phyloP scores from a whole-genome alignment of 2,888 invertebrate genomes.

The Marronus borbonicus region DNA sequence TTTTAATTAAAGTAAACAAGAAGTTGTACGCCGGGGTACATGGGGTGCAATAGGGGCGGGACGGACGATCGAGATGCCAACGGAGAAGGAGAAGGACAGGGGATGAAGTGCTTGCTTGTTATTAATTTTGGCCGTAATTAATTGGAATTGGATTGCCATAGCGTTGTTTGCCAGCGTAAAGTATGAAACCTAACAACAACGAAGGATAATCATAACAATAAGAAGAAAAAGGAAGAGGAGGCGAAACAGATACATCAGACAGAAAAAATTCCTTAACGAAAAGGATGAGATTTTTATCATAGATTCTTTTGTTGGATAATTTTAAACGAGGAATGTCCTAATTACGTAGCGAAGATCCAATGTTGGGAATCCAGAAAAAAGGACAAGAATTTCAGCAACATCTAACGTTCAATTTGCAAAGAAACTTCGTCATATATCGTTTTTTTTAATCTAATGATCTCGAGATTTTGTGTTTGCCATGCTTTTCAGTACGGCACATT shows the following conservation, averaged over 20 bases:
- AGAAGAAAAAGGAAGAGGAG: background rate
- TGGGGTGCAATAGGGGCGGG: background rate
- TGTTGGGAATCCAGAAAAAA: no score
- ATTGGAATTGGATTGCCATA: conserved; percentile 25
- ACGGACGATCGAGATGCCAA: background rate
- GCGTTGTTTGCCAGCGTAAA: no score
- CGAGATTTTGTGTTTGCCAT: no score
- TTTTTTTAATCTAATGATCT: no score
- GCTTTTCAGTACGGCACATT: no score
- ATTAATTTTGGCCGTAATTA: conserved; percentile 35
- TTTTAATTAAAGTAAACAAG: conserved; percentile 40
- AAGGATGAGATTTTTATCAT: background rate
- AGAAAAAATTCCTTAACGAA: background rate
- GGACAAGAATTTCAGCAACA: no score
- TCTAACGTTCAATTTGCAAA: no score
- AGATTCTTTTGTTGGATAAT: background rate
- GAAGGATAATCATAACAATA: background rate
- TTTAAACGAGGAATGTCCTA: background rate
- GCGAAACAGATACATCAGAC: background rate
- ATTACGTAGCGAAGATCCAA: background rate
- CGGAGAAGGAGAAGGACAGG: background rate
- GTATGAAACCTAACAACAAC: background rate
- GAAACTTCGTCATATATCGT: no score
- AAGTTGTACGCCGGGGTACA: background rate
- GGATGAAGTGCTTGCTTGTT: conserved; percentile 19